Conservation (phyloP, 2,797 vertebrate genomes). For the Thunnus albacares region DNA sequence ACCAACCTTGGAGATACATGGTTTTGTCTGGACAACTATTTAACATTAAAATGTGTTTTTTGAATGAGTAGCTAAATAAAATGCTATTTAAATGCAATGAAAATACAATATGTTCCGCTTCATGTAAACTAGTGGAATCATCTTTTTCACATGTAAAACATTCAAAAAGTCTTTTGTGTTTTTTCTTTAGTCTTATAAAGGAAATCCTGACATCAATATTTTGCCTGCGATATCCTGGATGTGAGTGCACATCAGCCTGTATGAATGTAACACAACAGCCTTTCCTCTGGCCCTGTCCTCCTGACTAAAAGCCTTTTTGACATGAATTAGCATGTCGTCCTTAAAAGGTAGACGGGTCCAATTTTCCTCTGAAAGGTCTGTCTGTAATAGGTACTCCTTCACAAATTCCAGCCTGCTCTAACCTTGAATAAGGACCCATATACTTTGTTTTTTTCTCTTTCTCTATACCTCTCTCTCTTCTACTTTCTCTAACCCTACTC, state of each 20-base stretch:
- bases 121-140: background rate
- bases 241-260: constrained; percentile 67
- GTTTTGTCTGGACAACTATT: background rate
- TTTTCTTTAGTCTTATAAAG: constrained; percentile 38
- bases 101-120: constrained; percentile 15
- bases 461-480: constrained; percentile 36
- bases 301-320: constrained; percentile 84
- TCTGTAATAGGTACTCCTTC: constrained; percentile 95
- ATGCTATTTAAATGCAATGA: constrained; percentile 28
- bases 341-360: constrained; percentile 95
- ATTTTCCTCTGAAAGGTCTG: constrained; percentile 96
- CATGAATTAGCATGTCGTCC: constrained; percentile 97
- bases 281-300: constrained; percentile 70
- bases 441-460: constrained; percentile 50
- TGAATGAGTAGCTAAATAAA: constrained; percentile 10
- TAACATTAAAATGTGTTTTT: constrained; percentile 21
- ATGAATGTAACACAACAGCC: constrained; percentile 72
- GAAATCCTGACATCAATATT: constrained; percentile 63
- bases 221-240: constrained; percentile 46
- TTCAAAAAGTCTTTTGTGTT: background rate
- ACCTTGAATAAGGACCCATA: constrained; percentile 90
- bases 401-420: constrained; percentile 92
- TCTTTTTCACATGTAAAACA: constrained; percentile 11
- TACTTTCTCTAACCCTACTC: constrained; percentile 45
- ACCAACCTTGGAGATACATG: background rate